phyloP scores from a whole-genome alignment of 2,888 invertebrate genomes.

The Meteorus colon region DNA sequence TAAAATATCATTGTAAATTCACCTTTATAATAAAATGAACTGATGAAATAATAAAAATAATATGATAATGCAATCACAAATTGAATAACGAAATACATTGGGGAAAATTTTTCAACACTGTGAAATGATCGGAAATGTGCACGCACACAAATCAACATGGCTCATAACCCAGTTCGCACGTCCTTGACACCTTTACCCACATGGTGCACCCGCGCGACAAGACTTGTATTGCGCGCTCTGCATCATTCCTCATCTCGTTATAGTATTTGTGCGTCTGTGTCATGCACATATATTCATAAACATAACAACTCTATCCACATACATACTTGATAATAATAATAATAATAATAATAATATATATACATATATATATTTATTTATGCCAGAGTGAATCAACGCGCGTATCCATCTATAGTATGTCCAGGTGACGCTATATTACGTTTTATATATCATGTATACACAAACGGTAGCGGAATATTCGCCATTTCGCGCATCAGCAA shows the following conservation, averaged over 20 bases:
- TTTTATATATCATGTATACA: constrained; percentile 7
- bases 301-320: no score
- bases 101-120: neutral
- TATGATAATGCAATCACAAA: no score
- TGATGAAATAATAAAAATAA: neutral
- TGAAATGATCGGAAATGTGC: constrained; percentile 8
- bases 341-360: no score
- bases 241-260: constrained; percentile 36
- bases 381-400: constrained; percentile 32
- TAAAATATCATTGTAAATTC: no score
- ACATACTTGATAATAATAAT: neutral
- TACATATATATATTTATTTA: neutral
- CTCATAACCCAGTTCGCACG: constrained; percentile 71
- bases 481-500: neutral
- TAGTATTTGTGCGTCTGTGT: no score
- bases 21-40: no score
- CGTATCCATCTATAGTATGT: constrained; percentile 19
- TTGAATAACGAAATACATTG: no score
- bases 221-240: constrained; percentile 31
- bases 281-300: no score
- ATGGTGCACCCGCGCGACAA: constrained; percentile 62
- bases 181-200: constrained; percentile 74
- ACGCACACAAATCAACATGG: constrained; percentile 1
- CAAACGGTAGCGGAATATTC: neutral
- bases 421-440: constrained; percentile 19